Evolutionary conservation across 1,140 invertebrate genomes (phyloP).

Genomic region (Drosophila quadrilineata): DNA sequence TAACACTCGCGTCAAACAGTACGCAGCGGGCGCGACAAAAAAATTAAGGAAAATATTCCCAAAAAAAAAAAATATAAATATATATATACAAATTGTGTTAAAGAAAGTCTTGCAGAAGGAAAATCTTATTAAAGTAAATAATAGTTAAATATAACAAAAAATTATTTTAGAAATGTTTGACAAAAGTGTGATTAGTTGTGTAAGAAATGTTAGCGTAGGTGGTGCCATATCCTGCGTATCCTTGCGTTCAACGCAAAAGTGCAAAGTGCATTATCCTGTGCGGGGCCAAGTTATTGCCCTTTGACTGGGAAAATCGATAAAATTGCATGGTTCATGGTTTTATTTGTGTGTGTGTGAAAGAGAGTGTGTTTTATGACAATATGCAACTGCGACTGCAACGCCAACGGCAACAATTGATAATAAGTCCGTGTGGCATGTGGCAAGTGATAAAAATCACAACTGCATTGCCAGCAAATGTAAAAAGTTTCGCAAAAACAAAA

Average conservation of each 20-base stretch:
- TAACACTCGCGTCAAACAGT: slow-evolving; percentile 74
- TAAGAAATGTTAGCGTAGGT: too few relatives aligned
- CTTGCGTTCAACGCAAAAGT: too few relatives aligned
- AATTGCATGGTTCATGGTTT: slow-evolving; percentile 45
- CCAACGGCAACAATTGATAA: slow-evolving; percentile 74
- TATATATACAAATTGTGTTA: background rate
- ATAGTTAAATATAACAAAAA: background rate
- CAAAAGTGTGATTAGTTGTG: too few relatives aligned
- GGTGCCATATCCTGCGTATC: too few relatives aligned
- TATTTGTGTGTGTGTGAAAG: background rate
- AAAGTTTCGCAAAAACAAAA: slow-evolving; percentile 37
- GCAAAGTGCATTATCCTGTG: slow-evolving; percentile 79
- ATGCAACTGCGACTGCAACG: too few relatives aligned
- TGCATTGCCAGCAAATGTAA: slow-evolving; percentile 48
- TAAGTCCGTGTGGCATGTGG: slow-evolving; percentile 21
- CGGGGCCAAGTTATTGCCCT: slow-evolving; percentile 75
- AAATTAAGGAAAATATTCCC: background rate
- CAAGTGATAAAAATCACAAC: slow-evolving; percentile 58
- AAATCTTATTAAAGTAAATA: slow-evolving; percentile 2
- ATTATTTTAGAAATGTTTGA: too few relatives aligned
- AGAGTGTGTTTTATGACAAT: slow-evolving; percentile 33
- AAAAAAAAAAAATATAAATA: background rate
- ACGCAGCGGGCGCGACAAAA: slow-evolving; percentile 39
- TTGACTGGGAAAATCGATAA: slow-evolving; percentile 67
- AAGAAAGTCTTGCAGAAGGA: background rate